Base-by-base conservation (phyloP, 2,113 vertebrate species). In the Eubucco bourcierii region DNA sequence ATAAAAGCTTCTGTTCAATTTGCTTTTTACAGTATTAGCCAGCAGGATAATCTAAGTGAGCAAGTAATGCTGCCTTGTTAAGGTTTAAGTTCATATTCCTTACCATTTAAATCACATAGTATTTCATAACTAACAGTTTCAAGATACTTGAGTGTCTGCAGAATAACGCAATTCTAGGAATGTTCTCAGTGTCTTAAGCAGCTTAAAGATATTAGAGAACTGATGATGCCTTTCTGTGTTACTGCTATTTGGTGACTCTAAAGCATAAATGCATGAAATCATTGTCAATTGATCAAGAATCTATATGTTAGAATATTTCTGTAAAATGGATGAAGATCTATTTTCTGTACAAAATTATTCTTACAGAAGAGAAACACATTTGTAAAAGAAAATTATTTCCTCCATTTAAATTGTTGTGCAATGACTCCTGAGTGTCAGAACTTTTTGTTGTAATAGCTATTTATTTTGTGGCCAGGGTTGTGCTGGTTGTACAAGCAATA, bases 301-400 rank as follows among this genome's bases (percentile, higher is more conserved):
- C 58, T 85, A 80, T 94, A 85, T 94, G 71, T 58, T 87, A 95
- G 56, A 29, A 5, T 52, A 52, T 52, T 52, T 24, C 91, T 96
- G 73, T 96, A 97, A 96, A 94, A 91, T 92, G 31, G 91, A 97
- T 90, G 95, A 94, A 98, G 89, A 97, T 80, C 93, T 98, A 98
- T 97, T 98, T 98, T 98, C 95, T 97, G 73, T 97, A 97, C 84
- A 95, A 96, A 96, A 97, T 74, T 98, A 98, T 98, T 98, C 97
- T 97, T 98, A 70, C 97, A 98, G 80, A 83, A 94, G 90, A 97
- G 75, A 90, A 89, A 90, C 39, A 63, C 83, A 85, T 97, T 97
- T 97, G 96, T 97, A 97, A 97, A 97, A 96, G 94, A 96, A 96
- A 94, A 94, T 86, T 67, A 85, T 95, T 97, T 97, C 91, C 66